These are phyloP conservation scores for Marasmarcha lunaedactyla DNA, from an alignment of 2,888 invertebrate genomes.

Conservation along the genomic window DNA sequence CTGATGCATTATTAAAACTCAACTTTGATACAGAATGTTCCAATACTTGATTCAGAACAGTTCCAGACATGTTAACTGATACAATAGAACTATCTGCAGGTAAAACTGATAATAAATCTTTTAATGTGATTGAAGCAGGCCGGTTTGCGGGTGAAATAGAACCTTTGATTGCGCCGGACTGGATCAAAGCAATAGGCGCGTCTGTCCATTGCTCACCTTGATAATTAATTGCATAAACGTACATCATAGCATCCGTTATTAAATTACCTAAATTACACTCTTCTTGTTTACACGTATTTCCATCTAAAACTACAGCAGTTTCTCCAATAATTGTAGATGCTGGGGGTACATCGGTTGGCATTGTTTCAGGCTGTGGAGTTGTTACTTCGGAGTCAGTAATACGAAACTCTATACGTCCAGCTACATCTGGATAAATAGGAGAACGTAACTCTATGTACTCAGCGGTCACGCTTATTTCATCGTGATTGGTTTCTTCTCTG, in stretches of 20 bases:
- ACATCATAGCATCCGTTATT: constrained; percentile 81
- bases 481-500: constrained; percentile 29
- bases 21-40: constrained; percentile 73
- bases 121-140: constrained; percentile 71
- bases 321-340: constrained; percentile 76
- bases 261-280: constrained; percentile 94
- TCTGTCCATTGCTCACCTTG: constrained; percentile 77
- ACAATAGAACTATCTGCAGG: constrained; percentile 80
- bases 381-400: constrained; percentile 17
- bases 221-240: constrained; percentile 62
- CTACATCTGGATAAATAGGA: constrained; percentile 76
- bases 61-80: constrained; percentile 75
- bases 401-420: constrained; percentile 70
- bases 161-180: constrained; percentile 79
- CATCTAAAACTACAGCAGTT: constrained; percentile 80
- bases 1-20: constrained; percentile 69
- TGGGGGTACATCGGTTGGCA: no score
- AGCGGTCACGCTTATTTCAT: constrained; percentile 44
- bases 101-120: constrained; percentile 76
- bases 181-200: constrained; percentile 79
- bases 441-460: constrained; percentile 72
- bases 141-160: constrained; percentile 68
- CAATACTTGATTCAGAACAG: constrained; percentile 70
- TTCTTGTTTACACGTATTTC: constrained; percentile 72
- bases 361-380: no score